A percentile compares a stretch with the other conserved stretches of the same genome.
These are phyloP conservation scores for Petrocephalus zakoni DNA, from an alignment of 2,113 vertebrate genomes.

Conservation along the genomic window DNA sequence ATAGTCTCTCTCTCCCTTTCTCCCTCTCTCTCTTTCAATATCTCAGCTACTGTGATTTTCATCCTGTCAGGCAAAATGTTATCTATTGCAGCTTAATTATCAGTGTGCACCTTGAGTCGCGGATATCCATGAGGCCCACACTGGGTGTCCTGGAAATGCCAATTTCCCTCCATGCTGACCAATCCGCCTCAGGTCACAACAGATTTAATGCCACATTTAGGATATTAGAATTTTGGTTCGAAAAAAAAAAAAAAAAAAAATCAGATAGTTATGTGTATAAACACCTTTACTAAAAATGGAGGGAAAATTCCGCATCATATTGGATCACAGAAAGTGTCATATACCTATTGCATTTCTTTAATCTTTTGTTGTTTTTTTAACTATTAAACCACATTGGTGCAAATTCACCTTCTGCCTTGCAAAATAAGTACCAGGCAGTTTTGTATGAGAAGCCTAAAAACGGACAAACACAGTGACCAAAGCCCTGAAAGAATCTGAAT, in stretches of 20 bases:
- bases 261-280: background rate
- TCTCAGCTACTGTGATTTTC: background rate
- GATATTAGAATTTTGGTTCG: background rate
- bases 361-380: background rate
- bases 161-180: background rate
- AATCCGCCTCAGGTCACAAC: background rate
- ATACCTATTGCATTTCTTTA: background rate
- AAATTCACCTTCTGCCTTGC: background rate
- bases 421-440: background rate
- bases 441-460: background rate
- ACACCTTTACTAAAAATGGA: background rate
- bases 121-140: background rate
- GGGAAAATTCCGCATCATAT: background rate
- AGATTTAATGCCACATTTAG: background rate
- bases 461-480: background rate
- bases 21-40: background rate
- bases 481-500: background rate
- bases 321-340: background rate
- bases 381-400: background rate
- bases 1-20: background rate
- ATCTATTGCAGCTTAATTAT: background rate
- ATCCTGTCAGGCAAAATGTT: background rate
- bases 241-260: background rate
- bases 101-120: background rate
- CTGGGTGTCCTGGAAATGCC: background rate